Conservation (phyloP, 2,888 invertebrate species). For the Platynereis dumerilii region DNA sequence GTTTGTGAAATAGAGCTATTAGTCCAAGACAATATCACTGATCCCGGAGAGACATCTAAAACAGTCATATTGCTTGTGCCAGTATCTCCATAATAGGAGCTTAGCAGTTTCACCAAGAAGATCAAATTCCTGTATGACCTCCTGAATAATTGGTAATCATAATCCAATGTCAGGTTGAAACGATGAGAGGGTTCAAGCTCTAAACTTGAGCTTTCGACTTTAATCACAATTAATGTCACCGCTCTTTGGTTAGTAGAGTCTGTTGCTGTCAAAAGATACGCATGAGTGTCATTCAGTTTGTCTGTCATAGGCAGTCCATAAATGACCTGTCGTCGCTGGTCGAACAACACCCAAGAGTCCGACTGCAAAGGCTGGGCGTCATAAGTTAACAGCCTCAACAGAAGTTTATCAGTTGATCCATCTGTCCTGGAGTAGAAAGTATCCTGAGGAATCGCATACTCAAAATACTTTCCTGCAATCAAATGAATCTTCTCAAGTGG, state of each 20-base stretch:
- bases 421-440: slow-evolving; percentile 49
- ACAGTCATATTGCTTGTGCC: slow-evolving; percentile 34
- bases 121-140: slow-evolving; percentile 29
- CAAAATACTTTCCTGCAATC: slow-evolving; percentile 41
- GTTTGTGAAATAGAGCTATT: slow-evolving; percentile 37
- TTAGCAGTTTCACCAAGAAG: slow-evolving; percentile 31
- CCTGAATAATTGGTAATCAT: slow-evolving; percentile 38
- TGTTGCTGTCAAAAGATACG: slow-evolving; percentile 36
- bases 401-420: slow-evolving; percentile 44
- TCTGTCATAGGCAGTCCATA: slow-evolving; percentile 46
- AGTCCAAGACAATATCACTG: slow-evolving; percentile 40
- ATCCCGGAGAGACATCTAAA: slow-evolving; percentile 34
- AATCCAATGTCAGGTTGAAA: slow-evolving; percentile 36
- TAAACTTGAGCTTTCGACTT: slow-evolving; percentile 29
- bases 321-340: slow-evolving; percentile 40
- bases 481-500: slow-evolving; percentile 35
- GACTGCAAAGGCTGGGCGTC: slow-evolving; percentile 37
- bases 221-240: slow-evolving; percentile 32
- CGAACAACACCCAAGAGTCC: slow-evolving; percentile 46
- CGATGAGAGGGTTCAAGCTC: slow-evolving; percentile 34
- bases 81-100: slow-evolving; percentile 32
- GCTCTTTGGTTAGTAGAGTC: slow-evolving; percentile 35
- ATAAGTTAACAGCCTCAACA: slow-evolving; percentile 38
- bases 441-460: slow-evolving; percentile 40
- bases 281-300: slow-evolving; percentile 16